Conservation (phyloP, 2,888 invertebrate species). For the Zonitis immaculata region DNA sequence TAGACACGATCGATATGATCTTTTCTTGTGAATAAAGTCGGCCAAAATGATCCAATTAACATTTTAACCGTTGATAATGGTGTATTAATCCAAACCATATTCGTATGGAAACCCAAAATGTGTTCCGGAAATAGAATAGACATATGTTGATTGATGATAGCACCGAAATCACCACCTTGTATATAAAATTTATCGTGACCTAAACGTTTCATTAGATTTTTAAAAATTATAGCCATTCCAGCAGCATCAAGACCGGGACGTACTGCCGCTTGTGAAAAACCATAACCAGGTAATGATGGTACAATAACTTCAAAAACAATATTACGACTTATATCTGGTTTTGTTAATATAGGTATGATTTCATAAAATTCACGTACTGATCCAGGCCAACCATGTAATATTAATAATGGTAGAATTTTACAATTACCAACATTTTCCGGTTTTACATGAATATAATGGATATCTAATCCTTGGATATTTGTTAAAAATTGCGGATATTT, state of each 20-base stretch:
- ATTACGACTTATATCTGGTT: constrained; percentile 50
- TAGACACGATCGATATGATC: constrained; percentile 53
- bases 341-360: constrained; percentile 61
- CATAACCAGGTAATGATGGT: constrained; percentile 54
- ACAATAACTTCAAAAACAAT: constrained; percentile 65
- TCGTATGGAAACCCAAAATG: constrained; percentile 57
- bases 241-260: constrained; percentile 59
- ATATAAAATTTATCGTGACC: constrained; percentile 62
- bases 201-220: constrained; percentile 66
- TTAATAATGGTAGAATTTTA: constrained; percentile 59
- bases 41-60: constrained; percentile 52
- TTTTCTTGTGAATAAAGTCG: constrained; percentile 49
- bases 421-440: constrained; percentile 42
- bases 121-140: constrained; percentile 60
- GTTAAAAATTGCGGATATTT: constrained; percentile 65
- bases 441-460: constrained; percentile 56
- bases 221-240: constrained; percentile 57
- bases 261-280: constrained; percentile 54
- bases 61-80: constrained; percentile 39
- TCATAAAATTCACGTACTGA: constrained; percentile 78
- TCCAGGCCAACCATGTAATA: constrained; percentile 89
- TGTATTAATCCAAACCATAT: constrained; percentile 52
- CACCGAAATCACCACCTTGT: constrained; percentile 84
- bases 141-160: constrained; percentile 57
- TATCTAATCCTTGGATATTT: constrained; percentile 63